Conservation (phyloP, 2,797 vertebrate species). For the Adelosebastes latens region DNA sequence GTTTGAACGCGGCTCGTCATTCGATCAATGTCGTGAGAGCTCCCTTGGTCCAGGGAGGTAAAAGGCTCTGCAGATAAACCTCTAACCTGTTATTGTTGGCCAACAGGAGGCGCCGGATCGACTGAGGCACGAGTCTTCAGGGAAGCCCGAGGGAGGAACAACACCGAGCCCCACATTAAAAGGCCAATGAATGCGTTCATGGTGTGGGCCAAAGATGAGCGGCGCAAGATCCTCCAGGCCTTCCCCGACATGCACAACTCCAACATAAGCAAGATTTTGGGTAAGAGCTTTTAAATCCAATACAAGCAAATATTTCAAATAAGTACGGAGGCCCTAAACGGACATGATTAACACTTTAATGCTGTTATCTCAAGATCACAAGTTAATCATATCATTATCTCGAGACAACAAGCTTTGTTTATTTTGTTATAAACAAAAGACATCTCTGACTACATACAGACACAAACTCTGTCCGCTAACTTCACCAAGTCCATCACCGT, state of each 20-base stretch:
- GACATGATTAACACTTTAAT: no score
- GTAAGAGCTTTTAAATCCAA: conserved; percentile 80
- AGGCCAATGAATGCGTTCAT: conserved; percentile 99
- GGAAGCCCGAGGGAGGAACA: conserved; percentile 95
- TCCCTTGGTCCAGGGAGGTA: conserved; percentile 86
- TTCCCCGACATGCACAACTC: conserved; percentile 99
- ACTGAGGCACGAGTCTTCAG: conserved; percentile 97
- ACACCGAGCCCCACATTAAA: conserved; percentile 98
- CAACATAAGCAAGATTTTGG: conserved; percentile 99
- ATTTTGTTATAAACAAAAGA: no score
- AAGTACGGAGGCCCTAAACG: no score
- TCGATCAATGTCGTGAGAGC: conserved; percentile 85
- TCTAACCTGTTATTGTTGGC: conserved; percentile 96
- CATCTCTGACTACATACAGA: no score
- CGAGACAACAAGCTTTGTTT: no score
- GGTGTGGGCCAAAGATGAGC: conserved; percentile 99
- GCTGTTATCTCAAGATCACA: no score
- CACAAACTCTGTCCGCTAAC: no score
- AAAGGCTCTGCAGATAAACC: conserved; percentile 94
- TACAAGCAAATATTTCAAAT: background rate
- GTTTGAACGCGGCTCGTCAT: conserved; percentile 58
- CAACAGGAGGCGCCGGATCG: conserved; percentile 98
- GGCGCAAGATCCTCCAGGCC: conserved; percentile 98
- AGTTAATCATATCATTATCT: no score
- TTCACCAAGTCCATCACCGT: no score